phyloP scores from a whole-genome alignment of 2,113 vertebrate genomes.

The Psephotus haematonotus region DNA sequence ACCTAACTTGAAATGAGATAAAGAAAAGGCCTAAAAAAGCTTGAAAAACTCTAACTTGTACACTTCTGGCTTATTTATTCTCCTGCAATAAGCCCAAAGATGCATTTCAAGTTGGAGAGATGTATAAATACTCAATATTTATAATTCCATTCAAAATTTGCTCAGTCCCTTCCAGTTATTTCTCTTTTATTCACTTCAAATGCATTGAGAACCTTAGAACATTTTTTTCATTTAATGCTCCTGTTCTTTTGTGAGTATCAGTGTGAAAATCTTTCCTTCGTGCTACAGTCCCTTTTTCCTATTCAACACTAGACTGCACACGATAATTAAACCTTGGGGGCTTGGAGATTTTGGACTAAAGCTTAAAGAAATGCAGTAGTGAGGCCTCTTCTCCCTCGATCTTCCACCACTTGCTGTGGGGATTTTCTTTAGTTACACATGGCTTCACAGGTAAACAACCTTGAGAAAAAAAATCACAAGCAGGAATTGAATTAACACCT shows the following conservation, averaged over 20 bases:
- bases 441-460: constrained; percentile 93
- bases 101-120: background rate
- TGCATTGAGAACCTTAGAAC: background rate
- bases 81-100: background rate
- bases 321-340: constrained; percentile 89
- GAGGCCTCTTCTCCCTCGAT: constrained; percentile 59
- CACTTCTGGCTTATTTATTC: constrained; percentile 6
- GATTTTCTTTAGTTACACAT: constrained; percentile 92
- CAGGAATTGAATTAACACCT: constrained; percentile 84
- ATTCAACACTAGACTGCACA: constrained; percentile 86
- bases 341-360: constrained; percentile 81
- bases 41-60: constrained; percentile 17
- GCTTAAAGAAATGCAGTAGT: constrained; percentile 81
- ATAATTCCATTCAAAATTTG: constrained; percentile 20
- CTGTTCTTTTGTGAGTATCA: constrained; percentile 64
- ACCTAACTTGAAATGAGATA: constrained; percentile 66
- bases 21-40: constrained; percentile 51
- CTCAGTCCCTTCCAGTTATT: constrained; percentile 6
- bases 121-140: constrained; percentile 16
- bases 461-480: constrained; percentile 73
- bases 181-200: constrained; percentile 31
- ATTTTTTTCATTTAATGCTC: constrained; percentile 6
- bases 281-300: constrained; percentile 67
- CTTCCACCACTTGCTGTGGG: constrained; percentile 84
- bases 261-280: constrained; percentile 81